phyloP scores from a whole-genome alignment of 2,113 vertebrate species.

The Caloenas nicobarica region DNA sequence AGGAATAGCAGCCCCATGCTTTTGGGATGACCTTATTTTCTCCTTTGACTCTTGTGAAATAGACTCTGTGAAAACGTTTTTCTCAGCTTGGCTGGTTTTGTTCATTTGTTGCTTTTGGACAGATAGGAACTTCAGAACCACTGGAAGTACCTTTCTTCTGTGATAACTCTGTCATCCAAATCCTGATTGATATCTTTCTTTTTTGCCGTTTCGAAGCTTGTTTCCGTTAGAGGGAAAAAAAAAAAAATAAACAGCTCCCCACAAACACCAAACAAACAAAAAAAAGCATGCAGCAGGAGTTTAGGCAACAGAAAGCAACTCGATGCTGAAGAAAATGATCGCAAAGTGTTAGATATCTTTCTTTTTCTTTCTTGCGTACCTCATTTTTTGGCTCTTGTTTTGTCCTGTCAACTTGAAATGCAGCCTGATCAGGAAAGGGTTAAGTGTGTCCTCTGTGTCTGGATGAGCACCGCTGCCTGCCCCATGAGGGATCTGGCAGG shows the following conservation, averaged over 20 bases:
- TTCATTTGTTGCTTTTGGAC: not conserved
- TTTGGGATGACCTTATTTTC: not conserved
- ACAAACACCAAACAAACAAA: too few species aligned
- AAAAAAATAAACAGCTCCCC: too few species aligned
- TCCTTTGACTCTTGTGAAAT: not conserved
- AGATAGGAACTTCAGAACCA: not conserved
- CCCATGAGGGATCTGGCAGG: not conserved
- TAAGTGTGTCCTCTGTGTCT: not conserved
- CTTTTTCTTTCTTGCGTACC: fast-evolving
- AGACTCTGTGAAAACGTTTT: not conserved
- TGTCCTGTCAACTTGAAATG: not conserved
- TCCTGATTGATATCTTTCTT: not conserved
- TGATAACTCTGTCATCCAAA: not conserved
- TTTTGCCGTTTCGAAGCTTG: not conserved
- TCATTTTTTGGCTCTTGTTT: not conserved
- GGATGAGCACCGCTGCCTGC: not conserved
- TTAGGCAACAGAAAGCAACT: not conserved
- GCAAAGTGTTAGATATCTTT: not conserved
- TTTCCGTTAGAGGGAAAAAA: not conserved
- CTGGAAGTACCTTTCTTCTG: not conserved
- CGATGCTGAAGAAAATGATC: not conserved
- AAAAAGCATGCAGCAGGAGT: not conserved
- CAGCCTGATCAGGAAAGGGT: not conserved
- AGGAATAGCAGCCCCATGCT: not conserved
- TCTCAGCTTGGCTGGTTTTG: not conserved